These are phyloP conservation scores for Halesus radiatus DNA, from an alignment of 1,140 invertebrate species.

Conservation along the genomic window DNA sequence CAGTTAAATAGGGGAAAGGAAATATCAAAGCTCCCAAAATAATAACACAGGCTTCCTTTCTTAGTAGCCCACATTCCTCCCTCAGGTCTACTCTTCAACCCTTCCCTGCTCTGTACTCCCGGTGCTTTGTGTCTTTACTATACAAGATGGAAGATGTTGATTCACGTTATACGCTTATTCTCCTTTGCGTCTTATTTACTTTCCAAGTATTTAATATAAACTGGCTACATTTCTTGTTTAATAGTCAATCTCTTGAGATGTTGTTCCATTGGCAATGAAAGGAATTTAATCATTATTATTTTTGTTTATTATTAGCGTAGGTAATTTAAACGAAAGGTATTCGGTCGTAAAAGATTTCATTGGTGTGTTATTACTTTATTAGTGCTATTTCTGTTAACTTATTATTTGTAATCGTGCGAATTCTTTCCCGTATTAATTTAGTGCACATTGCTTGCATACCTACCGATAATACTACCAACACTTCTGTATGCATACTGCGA, in stretches of 20 bases:
- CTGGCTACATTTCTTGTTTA: neutral
- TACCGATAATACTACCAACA: too few relatives aligned
- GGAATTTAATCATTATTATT: slow-evolving; percentile 9
- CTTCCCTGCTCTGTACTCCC: neutral
- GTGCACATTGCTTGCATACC: too few relatives aligned
- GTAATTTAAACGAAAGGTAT: slow-evolving; percentile 7
- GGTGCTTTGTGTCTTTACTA: slow-evolving; percentile 6
- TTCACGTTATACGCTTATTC: neutral
- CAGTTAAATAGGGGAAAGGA: slow-evolving; percentile 18
- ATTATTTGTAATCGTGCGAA: too few relatives aligned
- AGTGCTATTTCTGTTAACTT: neutral
- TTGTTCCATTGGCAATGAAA: slow-evolving; percentile 5
- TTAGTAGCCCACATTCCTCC: slow-evolving; percentile 3
- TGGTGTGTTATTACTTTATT: neutral
- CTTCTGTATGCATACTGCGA: too few relatives aligned
- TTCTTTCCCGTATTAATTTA: too few relatives aligned
- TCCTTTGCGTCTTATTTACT: slow-evolving; percentile 5
- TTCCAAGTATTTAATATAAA: slow-evolving; percentile 12
- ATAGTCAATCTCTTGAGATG: neutral
- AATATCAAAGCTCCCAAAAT: slow-evolving; percentile 36
- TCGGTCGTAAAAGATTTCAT: neutral
- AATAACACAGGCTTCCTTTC: slow-evolving; percentile 32
- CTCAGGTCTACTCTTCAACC: slow-evolving; percentile 3
- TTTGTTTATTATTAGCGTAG: neutral
- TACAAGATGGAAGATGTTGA: neutral